Base-by-base conservation (phyloP, 1,140 invertebrate genomes). In the Rhynchophorus ferrugineus region DNA sequence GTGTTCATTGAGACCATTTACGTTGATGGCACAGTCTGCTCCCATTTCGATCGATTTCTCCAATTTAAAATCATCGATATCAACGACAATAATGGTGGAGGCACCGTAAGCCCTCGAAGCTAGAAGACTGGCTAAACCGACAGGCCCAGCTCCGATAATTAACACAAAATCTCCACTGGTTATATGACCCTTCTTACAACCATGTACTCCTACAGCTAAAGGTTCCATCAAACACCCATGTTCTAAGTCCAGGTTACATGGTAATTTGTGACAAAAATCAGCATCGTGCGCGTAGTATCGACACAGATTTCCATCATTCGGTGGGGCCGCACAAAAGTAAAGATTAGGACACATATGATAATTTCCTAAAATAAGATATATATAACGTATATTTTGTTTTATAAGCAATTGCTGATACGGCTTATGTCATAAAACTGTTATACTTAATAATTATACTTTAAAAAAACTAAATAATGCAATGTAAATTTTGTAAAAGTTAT, bases 151-250 rank as follows among this genome's bases (percentile, higher is more conserved):
- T 17, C 93, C 94, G 49, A 87, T 76, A 57, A 96, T 82, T 1
- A 97, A 75, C 29, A 96, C 85, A 24, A 71, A 77, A 9, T 80
- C 78, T 0, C 87, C 89, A n/a, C 82, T 76, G 18, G 71, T 77
- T 49, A 90, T 77, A 3, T 76, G 76, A 3, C 81, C 91, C 42
- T 89, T 76, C 51, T 83, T 77, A 62, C 91, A 95, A 29, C 89
- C 90, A 70, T 95, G 90, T 0, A 96, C 87, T n/a, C 82, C 93
- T 17, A 95, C 91, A 0, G 90, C 84, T 8, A 97, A 69, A 0
- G 94, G 93, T 64, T 97, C 93, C 24, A 95, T 65, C 1, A 97
- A 63, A 0, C 93, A 92, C 18, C 89, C 93, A 73, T 97, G 91
- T 68, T 95, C 92, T 67, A 91, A 78, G 11, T 77, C 77, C 2